A percentile compares a stretch with the other conserved stretches of the same genome.
Evolutionary conservation across 1,140 invertebrate species (phyloP).

Genomic region (Myzus persicae): DNA sequence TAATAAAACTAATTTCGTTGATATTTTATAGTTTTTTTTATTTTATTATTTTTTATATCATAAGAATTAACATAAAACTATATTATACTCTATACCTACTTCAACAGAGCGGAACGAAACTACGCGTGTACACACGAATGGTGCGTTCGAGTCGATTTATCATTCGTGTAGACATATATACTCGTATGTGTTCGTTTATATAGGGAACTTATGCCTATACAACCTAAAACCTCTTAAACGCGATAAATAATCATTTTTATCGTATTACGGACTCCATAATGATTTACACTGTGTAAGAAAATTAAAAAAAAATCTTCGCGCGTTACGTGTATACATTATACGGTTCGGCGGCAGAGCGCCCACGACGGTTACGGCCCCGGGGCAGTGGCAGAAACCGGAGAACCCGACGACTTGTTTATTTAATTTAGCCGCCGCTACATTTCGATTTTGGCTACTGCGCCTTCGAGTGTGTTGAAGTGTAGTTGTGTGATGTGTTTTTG

Average conservation of each 20-base stretch:
- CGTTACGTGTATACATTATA: no score
- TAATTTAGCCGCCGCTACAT: slow-evolving; percentile 12
- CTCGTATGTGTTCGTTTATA: background rate
- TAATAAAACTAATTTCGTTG: background rate
- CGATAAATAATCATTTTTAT: background rate
- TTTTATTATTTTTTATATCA: background rate
- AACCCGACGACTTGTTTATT: slow-evolving; percentile 47
- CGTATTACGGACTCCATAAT: background rate
- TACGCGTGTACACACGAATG: background rate
- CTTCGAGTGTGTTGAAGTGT: background rate
- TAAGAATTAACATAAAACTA: background rate
- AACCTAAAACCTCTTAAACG: background rate
- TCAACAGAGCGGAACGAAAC: background rate
- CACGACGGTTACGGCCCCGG: background rate
- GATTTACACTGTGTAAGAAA: background rate
- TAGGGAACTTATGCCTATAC: background rate
- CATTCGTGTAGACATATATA: background rate
- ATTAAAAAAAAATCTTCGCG: background rate
- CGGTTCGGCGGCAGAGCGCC: background rate
- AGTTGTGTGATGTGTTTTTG: slow-evolving; percentile 47
- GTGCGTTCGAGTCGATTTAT: background rate
- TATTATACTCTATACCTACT: background rate
- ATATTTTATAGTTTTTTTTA: background rate
- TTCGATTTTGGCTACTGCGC: slow-evolving; percentile 30
- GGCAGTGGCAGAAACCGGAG: slow-evolving; percentile 17